phyloP scores from a whole-genome alignment of 2,113 vertebrate species.

The Struthio camelus region DNA sequence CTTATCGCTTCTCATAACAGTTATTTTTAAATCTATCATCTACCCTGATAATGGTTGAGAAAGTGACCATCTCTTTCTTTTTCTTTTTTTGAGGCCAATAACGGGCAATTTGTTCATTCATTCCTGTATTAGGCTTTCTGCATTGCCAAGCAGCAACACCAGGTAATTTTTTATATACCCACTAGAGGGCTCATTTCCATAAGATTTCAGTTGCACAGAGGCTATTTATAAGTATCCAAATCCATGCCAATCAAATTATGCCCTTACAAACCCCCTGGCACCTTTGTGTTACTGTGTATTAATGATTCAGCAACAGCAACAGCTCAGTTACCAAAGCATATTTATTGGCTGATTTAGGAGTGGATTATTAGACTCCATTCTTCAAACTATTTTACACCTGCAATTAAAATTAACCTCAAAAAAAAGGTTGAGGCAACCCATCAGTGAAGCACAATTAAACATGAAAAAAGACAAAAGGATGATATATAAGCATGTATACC shows the following conservation, averaged over 20 bases:
- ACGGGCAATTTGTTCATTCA: not conserved
- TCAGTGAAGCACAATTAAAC: not conserved
- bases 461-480: not conserved
- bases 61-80: not conserved
- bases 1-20: not conserved
- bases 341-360: not conserved
- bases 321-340: not conserved
- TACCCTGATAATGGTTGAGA: not conserved
- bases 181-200: slow-evolving; percentile 7
- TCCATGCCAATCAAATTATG: not conserved
- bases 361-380: not conserved
- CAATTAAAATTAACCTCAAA: not conserved
- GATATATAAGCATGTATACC: not conserved
- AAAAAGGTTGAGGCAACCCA: not conserved
- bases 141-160: too few relatives aligned
- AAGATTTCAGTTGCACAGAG: not conserved
- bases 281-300: not conserved
- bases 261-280: fast-evolving
- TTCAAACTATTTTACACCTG: not conserved
- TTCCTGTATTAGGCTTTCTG: fast-evolving
- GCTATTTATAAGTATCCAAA: not conserved
- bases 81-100: fast-evolving
- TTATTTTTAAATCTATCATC: not conserved
- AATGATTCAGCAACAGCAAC: not conserved
- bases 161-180: not conserved